Conservation (phyloP, 2,113 vertebrate genomes). For the Ranitomeya variabilis region DNA sequence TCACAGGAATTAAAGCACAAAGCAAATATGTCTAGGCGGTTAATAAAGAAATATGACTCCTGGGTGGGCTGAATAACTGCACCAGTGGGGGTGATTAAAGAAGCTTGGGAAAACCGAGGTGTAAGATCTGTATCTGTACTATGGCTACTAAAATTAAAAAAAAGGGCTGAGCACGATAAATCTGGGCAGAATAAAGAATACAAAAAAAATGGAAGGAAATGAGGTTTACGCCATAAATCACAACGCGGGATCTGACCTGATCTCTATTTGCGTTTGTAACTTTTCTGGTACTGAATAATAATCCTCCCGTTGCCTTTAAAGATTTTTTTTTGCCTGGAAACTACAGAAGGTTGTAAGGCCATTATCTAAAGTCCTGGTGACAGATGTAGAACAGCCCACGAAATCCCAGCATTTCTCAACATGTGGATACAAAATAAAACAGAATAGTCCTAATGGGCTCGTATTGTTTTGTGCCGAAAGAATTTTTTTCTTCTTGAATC, state of each 20-base stretch:
- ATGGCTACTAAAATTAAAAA: slow-evolving; percentile 10
- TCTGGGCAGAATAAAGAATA: neutral
- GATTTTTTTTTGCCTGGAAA: slow-evolving; percentile 16
- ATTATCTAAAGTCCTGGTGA: slow-evolving; percentile 48
- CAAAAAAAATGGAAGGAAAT: slow-evolving; percentile 19
- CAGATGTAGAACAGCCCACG: slow-evolving; percentile 45
- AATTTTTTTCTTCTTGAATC: neutral
- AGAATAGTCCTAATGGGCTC: neutral
- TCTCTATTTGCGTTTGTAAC: slow-evolving; percentile 22
- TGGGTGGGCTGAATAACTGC: slow-evolving; percentile 36
- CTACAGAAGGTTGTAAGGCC: neutral
- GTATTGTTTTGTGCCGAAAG: slow-evolving; percentile 2
- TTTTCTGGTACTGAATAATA: slow-evolving; percentile 27
- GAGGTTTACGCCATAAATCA: slow-evolving; percentile 31
- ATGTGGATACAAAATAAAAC: slow-evolving; percentile 30
- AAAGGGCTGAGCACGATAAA: neutral
- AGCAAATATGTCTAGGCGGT: slow-evolving; percentile 4
- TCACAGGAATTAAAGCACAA: neutral
- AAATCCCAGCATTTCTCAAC: neutral
- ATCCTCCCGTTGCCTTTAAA: slow-evolving; percentile 40
- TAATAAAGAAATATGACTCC: slow-evolving; percentile 17
- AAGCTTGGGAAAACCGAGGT: neutral
- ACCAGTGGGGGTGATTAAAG: neutral
- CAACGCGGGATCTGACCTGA: neutral
- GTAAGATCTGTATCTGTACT: slow-evolving; percentile 4